Percentiles rank a stretch among this genome's conserved stretches.
Conservation (phyloP, 2,797 vertebrate genomes). For the Falco naumanni region DNA sequence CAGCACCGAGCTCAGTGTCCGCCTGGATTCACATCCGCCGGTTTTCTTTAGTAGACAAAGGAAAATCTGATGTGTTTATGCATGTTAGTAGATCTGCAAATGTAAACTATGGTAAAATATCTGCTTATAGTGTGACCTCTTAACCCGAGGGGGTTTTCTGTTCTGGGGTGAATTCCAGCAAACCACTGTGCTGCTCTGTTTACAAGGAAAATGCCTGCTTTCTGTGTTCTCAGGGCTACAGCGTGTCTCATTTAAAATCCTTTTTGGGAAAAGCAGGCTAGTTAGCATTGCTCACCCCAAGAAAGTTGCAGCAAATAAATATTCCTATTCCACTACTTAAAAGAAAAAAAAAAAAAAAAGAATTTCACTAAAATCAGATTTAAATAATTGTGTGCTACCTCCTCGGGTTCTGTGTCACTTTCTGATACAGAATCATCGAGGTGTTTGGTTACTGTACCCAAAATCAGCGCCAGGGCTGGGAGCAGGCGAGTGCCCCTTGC, state of each 20-base stretch:
- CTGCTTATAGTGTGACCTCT: slow-evolving; percentile 12
- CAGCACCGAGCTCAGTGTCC: accelerated
- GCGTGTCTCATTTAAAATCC: background rate
- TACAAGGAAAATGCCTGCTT: slow-evolving; percentile 16
- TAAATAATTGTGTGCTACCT: background rate
- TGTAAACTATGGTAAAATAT: slow-evolving; percentile 3
- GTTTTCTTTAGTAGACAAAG: background rate
- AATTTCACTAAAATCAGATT: background rate
- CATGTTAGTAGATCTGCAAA: background rate
- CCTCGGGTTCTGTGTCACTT: background rate
- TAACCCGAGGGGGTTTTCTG: background rate
- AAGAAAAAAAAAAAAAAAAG: background rate
- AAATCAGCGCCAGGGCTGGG: background rate
- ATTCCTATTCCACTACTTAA: background rate
- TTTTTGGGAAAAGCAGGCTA: background rate
- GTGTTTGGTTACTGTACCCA: background rate
- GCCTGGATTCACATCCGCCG: background rate
- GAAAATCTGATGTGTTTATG: background rate
- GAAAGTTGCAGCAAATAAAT: background rate
- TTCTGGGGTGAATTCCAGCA: slow-evolving; percentile 41
- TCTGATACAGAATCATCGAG: background rate
- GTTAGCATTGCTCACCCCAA: background rate
- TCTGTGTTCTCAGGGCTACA: background rate
- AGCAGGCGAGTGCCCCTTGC: background rate
- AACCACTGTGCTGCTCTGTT: slow-evolving; percentile 1